These are phyloP conservation scores for Pteromalus puparum DNA, from an alignment of 1,140 invertebrate species.

Conservation along the genomic window DNA sequence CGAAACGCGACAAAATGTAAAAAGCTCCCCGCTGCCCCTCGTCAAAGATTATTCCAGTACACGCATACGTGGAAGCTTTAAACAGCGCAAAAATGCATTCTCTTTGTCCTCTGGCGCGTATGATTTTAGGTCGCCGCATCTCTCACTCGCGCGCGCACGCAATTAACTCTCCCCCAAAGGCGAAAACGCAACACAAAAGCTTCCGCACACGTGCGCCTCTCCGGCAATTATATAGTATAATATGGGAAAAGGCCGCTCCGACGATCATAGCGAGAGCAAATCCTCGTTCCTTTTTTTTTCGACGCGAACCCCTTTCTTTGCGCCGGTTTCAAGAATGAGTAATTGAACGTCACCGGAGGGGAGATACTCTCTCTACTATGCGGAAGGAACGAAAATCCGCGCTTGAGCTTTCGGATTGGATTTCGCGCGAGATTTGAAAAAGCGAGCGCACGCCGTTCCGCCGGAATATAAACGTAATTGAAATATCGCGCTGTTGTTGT, in stretches of 20 bases:
- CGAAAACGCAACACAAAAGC: background rate
- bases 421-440: no score
- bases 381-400: no score
- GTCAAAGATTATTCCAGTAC: background rate
- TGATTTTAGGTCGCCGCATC: background rate
- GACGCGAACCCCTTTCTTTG: background rate
- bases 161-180: background rate
- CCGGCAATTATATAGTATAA: background rate
- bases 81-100: slow-evolving; percentile 23
- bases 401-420: no score
- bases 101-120: background rate
- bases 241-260: background rate
- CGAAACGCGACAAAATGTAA: background rate
- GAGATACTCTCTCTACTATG: background rate
- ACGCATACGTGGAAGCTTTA: background rate
- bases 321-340: background rate
- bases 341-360: background rate
- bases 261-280: background rate
- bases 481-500: no score
- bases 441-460: no score
- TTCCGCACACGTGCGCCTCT: background rate
- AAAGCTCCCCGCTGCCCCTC: background rate
- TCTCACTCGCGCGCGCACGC: background rate
- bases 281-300: background rate
- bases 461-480: no score